Evolutionary conservation across 2,797 vertebrate genomes (phyloP), one percentile per base, ranked within the genome.

Genomic region (Rhinoraja longicauda): DNA sequence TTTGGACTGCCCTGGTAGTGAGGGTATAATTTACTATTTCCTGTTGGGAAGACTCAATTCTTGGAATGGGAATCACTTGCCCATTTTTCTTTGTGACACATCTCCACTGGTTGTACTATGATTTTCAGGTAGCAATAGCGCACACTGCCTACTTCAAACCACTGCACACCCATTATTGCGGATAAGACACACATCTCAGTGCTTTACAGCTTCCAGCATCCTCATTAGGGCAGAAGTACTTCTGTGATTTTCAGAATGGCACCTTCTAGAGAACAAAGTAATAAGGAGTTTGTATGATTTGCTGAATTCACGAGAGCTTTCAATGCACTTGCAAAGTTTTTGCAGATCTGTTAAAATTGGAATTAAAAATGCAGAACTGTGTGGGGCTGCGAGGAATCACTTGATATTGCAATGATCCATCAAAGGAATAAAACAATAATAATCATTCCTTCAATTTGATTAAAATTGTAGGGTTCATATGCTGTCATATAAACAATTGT

Each of bases 391-490:
- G 21, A 64, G n/a, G 67, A 67, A 67, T 67, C n/a, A 67, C 59
- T 67, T 19, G 17, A 36, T 32, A 67, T 32, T 19, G 32, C 84
- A 88, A 88, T 36, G 17, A 88, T 88, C 62, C 62, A 67, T 88
- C 62, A 88, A 62, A 19, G 32, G 62, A 88, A 67, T 19, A 67
- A 67, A 88, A 67, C 62, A 88, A 88, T 88, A 88, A 88, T 88
- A 88, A 88, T 36, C 24, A 67, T 36, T 88, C 84, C 17, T 21
- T 67, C 62, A 67, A n/a, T 88, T 88, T 88, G 59, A 67, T 88
- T 88, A 88, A 88, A 36, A 88, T 88, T 88, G 84, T 88, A 88
- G 59, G n/a, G 59, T 88, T 88, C 2, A n/a, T 32, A 36, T 36
- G 17, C 7, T 88, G 17, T 62, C 19, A 19, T 67, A 59, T 84